Conservation (phyloP, 2,888 invertebrate species). For the Elegia similella region DNA sequence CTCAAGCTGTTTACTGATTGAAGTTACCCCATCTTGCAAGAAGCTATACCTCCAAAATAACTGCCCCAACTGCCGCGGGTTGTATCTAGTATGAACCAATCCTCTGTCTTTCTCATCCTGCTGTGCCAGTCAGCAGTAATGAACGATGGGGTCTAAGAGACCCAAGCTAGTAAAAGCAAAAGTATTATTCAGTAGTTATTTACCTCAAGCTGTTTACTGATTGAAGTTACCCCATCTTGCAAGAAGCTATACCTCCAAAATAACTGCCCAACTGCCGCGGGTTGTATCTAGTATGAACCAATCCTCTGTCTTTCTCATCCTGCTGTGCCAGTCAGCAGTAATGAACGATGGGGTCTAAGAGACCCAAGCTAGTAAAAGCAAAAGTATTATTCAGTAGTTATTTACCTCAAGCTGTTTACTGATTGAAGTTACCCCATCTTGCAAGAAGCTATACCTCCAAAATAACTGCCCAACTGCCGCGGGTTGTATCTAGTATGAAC, state of each 20-base stretch:
- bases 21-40: conserved; percentile 27
- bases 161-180: too few relatives aligned
- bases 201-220: conserved; percentile 29
- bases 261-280: conserved; percentile 51
- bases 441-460: too few relatives aligned
- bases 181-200: neutral
- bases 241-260: conserved; percentile 45
- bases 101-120: conserved; percentile 49
- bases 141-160: too few relatives aligned
- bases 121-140: conserved; percentile 55
- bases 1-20: conserved; percentile 28
- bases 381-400: too few relatives aligned
- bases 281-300: conserved; percentile 35
- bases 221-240: conserved; percentile 23
- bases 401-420: too few relatives aligned
- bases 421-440: too few relatives aligned
- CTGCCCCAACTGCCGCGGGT: conserved; percentile 49
- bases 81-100: conserved; percentile 34
- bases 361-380: too few relatives aligned
- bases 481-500: conserved; percentile 39
- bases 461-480: conserved; percentile 49
- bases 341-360: too few relatives aligned
- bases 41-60: conserved; percentile 47
- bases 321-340: too few relatives aligned
- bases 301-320: too few relatives aligned